Conservation (phyloP, 1,140 invertebrate species). For the Drosophila pallidifrons region DNA sequence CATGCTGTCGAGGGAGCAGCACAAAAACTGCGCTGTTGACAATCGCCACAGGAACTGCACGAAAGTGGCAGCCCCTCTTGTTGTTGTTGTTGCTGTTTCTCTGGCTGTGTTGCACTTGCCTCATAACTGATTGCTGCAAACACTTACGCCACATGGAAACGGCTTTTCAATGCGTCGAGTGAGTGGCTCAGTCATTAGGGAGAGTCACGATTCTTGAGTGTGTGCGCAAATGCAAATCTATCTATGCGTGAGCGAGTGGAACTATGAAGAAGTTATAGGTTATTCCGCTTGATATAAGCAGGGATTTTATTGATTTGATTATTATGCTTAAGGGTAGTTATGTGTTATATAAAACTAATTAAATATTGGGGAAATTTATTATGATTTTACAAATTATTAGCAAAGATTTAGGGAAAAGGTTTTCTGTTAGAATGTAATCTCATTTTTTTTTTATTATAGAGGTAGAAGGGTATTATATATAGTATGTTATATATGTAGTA, state of each 20-base stretch:
- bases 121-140: slow-evolving; percentile 80
- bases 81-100: slow-evolving; percentile 47
- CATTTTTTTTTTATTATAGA: too few species aligned
- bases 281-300: too few species aligned
- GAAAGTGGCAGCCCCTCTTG: slow-evolving; percentile 37
- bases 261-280: not conserved
- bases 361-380: too few species aligned
- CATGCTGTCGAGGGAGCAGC: slow-evolving; percentile 19
- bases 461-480: too few species aligned
- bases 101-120: slow-evolving; percentile 38
- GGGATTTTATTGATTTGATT: too few species aligned
- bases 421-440: too few species aligned
- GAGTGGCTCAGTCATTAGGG: slow-evolving; percentile 29
- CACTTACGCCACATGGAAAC: slow-evolving; percentile 59
- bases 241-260: not conserved
- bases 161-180: slow-evolving; percentile 20
- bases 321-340: too few species aligned
- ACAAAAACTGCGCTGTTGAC: slow-evolving; percentile 68
- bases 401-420: too few species aligned
- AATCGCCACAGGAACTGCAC: slow-evolving; percentile 77
- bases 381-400: too few species aligned
- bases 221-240: not conserved
- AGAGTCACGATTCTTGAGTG: slow-evolving; percentile 16
- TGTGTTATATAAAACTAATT: too few species aligned
- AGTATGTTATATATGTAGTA: too few species aligned